These are phyloP conservation scores for Copidosoma aretas DNA, from an alignment of 2,888 invertebrate genomes.

Conservation along the genomic window DNA sequence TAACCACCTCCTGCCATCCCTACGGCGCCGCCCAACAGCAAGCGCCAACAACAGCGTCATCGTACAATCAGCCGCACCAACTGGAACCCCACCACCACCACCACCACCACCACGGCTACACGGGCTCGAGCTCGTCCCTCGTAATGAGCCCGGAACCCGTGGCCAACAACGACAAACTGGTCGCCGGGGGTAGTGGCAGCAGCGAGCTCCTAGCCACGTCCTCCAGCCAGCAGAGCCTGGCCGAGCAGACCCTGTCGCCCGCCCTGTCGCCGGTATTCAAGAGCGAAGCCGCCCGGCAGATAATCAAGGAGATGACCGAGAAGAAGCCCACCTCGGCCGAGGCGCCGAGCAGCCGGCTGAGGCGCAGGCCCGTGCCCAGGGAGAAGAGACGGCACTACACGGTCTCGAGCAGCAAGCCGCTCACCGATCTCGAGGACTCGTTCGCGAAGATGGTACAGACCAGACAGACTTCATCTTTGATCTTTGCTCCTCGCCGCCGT, in stretches of 20 bases:
- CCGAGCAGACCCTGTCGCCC: conserved; percentile 41
- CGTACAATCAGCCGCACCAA: too few species aligned
- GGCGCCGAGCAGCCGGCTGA: conserved; percentile 52
- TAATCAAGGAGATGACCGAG: conserved; percentile 80
- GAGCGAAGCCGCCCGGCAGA: conserved; percentile 85
- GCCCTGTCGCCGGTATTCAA: conserved; percentile 83
- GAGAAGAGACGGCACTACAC: conserved; percentile 88
- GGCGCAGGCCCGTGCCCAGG: conserved; percentile 74
- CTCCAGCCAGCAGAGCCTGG: conserved; percentile 19
- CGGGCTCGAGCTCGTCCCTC: conserved; percentile 19
- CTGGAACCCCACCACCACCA: conserved; percentile 26
- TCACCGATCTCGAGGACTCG: conserved; percentile 57
- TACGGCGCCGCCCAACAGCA: conserved; percentile 11
- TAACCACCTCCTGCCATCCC: conserved; percentile 26
- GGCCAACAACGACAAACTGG: background rate
- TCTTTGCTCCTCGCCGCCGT: conserved; percentile 14
- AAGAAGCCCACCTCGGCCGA: conserved; percentile 54
- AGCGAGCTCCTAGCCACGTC: conserved; percentile 20
- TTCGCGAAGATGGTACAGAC: conserved; percentile 60
- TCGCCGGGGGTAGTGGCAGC: conserved; percentile 11
- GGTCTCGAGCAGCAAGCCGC: conserved; percentile 65
- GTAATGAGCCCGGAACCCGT: conserved; percentile 26
- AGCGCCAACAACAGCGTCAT: too few species aligned
- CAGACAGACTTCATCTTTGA: too few species aligned
- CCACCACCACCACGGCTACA: conserved; percentile 28